These are phyloP conservation scores for Zosterops borbonicus DNA, from an alignment of 2,113 vertebrate species.

Conservation along the genomic window DNA sequence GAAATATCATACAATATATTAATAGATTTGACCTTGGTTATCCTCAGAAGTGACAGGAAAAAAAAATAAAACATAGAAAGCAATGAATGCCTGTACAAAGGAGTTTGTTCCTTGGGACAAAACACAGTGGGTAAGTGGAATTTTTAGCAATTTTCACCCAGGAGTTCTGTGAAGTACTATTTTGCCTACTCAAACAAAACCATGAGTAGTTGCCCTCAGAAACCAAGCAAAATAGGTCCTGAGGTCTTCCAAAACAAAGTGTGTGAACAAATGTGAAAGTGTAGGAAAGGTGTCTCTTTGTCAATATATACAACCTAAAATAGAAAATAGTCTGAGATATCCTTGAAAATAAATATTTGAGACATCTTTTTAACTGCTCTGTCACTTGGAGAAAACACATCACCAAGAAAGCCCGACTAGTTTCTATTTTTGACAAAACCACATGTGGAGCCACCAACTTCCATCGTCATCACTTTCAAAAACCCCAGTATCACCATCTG, in stretches of 20 bases:
- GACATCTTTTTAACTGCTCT: background rate
- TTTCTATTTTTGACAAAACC: slow-evolving; percentile 6
- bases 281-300: background rate
- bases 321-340: background rate
- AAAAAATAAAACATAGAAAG: background rate
- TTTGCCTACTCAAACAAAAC: background rate
- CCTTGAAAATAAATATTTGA: background rate
- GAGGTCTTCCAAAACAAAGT: background rate
- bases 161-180: background rate
- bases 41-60: background rate
- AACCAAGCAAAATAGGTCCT: background rate
- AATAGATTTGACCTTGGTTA: background rate
- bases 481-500: background rate
- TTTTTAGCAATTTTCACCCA: background rate
- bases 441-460: background rate
- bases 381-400: background rate
- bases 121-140: background rate
- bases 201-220: background rate
- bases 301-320: background rate
- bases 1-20: background rate
- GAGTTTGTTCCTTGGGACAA: background rate
- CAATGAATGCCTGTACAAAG: background rate
- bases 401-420: background rate
- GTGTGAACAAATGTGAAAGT: background rate
- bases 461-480: background rate